Conservation (phyloP, 2,113 vertebrate genomes). For the Alouatta palliata region DNA sequence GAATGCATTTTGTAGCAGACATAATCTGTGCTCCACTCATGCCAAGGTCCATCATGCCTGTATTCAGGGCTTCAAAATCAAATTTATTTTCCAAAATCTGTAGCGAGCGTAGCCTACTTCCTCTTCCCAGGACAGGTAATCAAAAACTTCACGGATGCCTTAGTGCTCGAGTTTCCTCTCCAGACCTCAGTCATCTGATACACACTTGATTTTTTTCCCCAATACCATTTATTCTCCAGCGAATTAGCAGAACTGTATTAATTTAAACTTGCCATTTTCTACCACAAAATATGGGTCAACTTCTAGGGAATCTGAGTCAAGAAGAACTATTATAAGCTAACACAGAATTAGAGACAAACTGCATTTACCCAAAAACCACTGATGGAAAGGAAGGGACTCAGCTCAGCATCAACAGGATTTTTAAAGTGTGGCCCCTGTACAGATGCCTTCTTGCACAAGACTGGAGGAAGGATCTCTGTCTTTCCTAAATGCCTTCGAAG, state of each 20-base stretch:
- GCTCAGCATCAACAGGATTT: not conserved
- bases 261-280: conserved; percentile 40
- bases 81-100: conserved; percentile 21
- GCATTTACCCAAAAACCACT: not conserved
- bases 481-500: not conserved
- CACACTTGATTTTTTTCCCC: not conserved
- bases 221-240: not conserved
- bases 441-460: not conserved
- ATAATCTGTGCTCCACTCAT: not conserved
- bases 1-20: not conserved
- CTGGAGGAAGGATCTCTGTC: not conserved
- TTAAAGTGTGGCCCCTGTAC: not conserved
- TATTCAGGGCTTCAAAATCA: not conserved
- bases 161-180: not conserved
- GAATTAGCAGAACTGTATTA: not conserved
- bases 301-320: not conserved
- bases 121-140: not conserved
- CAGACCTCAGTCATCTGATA: not conserved
- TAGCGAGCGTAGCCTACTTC: not conserved
- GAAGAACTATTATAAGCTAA: not conserved
- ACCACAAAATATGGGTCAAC: not conserved
- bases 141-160: not conserved
- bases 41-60: not conserved
- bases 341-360: conserved; percentile 12
- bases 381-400: not conserved